Base-by-base conservation (phyloP, 2,888 invertebrate genomes). In the Drosophila paranaensis region DNA sequence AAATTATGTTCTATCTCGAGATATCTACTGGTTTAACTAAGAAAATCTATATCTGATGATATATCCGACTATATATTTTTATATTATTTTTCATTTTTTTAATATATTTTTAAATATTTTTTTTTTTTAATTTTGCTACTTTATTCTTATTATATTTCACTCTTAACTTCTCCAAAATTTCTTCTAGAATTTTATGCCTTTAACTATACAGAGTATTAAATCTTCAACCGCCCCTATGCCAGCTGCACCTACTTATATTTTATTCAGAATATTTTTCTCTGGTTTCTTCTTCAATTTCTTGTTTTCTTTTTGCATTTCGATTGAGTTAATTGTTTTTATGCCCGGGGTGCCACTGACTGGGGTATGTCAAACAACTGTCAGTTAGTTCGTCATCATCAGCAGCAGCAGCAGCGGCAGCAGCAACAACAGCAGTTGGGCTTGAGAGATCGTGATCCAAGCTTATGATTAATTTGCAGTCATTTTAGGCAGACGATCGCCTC, bases 321-420 rank as follows among this genome's bases (percentile, higher is more conserved):
- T 89, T 76, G 82, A 88, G 77, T 88, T 87, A 87, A 87, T 87
- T 89, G 90, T 81, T 82, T 85, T 67, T 71, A 57, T 71, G 74
- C 78, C 80, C 78, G 62, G 78, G 71, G 79, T 73, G 81, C 81
- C 79, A 80, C 83, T 86, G 89, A 87, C 89, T 89, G 89, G 82
- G 82, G 80, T 81, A 90, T 81, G 87, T 88, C 87, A 88, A 88
- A 82, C 90, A 88, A 90, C 89, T 88, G 87, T 88, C 87, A 86
- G 89, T 89, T 77, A 65, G 84, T 89, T 83, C 82, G 86, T 89
- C 87, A 87, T 81, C 82, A 82, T 76, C 77, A 54, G 20, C 37
- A 54, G n/a, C n/a, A 51, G 39, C 20, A 51, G 39, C 20, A 20
- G 20, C 20, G 20, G 20, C 20, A 20, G 20, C 51, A 50, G 37